Conservation (phyloP, 2,888 invertebrate genomes). For the Argynnis bischoffii region DNA sequence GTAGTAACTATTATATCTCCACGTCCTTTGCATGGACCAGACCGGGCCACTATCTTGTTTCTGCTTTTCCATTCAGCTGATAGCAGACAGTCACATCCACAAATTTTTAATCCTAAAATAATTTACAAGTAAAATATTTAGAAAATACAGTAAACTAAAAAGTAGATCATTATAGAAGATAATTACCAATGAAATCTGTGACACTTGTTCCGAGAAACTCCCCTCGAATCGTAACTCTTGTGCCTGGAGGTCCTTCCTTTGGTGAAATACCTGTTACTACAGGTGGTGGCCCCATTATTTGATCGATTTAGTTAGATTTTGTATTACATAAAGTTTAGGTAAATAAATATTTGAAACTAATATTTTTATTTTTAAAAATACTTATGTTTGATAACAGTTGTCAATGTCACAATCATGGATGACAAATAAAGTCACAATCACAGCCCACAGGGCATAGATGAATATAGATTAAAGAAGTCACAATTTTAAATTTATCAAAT, state of each 20-base stretch:
- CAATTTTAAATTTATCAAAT: no score
- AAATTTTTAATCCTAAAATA: constrained; percentile 91
- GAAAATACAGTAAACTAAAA: no score
- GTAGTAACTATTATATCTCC: constrained; percentile 97
- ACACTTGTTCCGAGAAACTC: constrained; percentile 95
- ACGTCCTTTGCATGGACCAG: constrained; percentile 94
- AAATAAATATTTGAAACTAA: not conserved
- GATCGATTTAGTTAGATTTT: not conserved
- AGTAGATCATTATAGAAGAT: not conserved
- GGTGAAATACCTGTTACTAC: constrained; percentile 98
- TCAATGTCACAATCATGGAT: not conserved
- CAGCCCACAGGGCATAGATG: no score
- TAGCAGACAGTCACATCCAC: constrained; percentile 96
- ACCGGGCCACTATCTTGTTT: constrained; percentile 97
- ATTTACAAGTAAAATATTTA: not conserved
- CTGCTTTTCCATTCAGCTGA: constrained; percentile 99
- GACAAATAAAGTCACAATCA: not conserved
- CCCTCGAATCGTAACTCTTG: constrained; percentile 95
- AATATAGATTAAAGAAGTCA: no score
- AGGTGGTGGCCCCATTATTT: constrained; percentile 87
- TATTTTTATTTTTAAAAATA: not conserved
- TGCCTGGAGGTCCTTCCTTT: constrained; percentile 98
- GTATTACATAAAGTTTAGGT: not conserved
- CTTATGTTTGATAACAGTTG: constrained; percentile 6
- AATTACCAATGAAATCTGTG: constrained; percentile 91